These are phyloP conservation scores for Brachyptera risi DNA, from an alignment of 2,888 invertebrate genomes.

Conservation along the genomic window DNA sequence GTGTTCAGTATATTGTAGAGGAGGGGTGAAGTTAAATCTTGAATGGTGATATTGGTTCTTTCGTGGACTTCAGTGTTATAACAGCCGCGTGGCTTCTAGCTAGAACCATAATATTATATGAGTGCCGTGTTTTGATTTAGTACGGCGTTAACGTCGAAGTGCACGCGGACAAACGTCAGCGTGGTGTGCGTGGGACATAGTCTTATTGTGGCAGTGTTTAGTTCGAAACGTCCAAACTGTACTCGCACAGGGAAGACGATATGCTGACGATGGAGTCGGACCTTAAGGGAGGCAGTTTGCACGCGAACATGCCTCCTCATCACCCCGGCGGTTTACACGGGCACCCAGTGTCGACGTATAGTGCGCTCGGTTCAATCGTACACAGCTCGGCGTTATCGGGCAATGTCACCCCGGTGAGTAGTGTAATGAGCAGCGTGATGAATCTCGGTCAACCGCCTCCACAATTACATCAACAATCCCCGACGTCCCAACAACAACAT, in stretches of 20 bases:
- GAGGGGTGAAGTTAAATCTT: neutral
- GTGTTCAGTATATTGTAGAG: conserved; percentile 2
- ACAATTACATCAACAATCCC: conserved; percentile 54
- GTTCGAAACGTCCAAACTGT: conserved; percentile 72
- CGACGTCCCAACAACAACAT: conserved; percentile 55
- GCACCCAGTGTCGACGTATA: conserved; percentile 53
- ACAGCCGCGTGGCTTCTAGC: no score
- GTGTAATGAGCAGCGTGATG: conserved; percentile 57
- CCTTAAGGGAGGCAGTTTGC: conserved; percentile 82
- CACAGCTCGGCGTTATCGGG: conserved; percentile 44
- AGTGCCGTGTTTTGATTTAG: no score
- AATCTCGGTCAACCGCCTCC: conserved; percentile 52
- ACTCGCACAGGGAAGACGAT: conserved; percentile 75
- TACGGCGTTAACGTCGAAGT: neutral
- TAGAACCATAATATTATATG: no score
- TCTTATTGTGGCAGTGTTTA: neutral
- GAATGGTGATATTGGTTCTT: neutral
- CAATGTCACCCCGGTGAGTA: conserved; percentile 33
- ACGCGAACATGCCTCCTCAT: conserved; percentile 77
- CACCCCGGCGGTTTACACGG: conserved; percentile 53
- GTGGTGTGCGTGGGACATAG: neutral
- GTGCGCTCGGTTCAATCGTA: conserved; percentile 62
- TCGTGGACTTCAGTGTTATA: neutral
- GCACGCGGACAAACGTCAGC: neutral
- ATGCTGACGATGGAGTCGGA: conserved; percentile 93